Conservation (phyloP, 1,140 invertebrate genomes). For the Holotrichia oblita region DNA sequence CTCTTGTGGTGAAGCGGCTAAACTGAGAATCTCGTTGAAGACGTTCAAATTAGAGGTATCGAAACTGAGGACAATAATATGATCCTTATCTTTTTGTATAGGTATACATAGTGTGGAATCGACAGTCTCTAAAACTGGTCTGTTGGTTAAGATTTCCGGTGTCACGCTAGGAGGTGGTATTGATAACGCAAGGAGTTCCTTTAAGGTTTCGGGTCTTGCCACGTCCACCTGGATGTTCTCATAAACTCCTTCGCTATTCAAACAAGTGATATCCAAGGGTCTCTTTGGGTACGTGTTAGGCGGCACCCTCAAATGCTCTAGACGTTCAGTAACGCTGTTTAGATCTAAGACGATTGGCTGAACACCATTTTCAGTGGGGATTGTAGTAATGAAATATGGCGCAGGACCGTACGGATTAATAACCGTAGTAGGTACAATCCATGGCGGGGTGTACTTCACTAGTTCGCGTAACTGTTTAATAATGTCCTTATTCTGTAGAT, state of each 20-base stretch:
- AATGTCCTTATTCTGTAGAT: background rate
- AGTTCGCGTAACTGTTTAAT: background rate
- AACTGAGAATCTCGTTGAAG: background rate
- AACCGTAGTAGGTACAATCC: background rate
- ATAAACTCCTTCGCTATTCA: background rate
- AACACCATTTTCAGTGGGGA: background rate
- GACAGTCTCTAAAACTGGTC: background rate
- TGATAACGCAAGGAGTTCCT: background rate
- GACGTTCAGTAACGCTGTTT: background rate
- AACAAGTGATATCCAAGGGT: background rate
- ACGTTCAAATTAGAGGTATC: background rate
- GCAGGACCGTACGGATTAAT: background rate
- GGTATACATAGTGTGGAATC: background rate
- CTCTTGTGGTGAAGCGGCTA: background rate
- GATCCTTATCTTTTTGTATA: background rate
- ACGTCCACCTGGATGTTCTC: background rate
- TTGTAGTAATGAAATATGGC: background rate
- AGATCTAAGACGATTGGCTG: background rate
- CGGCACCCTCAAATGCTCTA: background rate
- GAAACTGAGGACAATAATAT: background rate
- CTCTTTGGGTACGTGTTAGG: background rate
- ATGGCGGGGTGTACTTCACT: background rate
- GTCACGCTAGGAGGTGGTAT: background rate
- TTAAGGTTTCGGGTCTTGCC: background rate
- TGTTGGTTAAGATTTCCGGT: background rate